Base-by-base conservation (phyloP, 2,113 vertebrate genomes). In the Limanda limanda region DNA sequence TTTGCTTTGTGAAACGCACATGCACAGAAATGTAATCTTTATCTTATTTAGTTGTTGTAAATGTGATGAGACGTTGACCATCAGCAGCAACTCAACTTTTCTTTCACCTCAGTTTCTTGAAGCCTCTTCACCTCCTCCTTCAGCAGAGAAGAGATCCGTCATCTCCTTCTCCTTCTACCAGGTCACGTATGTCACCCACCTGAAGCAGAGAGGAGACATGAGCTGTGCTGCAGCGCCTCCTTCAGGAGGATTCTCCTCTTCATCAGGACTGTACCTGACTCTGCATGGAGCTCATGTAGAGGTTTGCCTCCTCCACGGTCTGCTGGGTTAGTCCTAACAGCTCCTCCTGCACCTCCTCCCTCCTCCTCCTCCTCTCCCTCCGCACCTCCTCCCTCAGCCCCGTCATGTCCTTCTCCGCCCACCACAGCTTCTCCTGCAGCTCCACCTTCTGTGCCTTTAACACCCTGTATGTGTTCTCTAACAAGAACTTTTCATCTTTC, bases 61-160 rank as follows among this genome's bases (percentile, higher is more conserved):
- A 55, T 11, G 52, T 55, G 54, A 55, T 55, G 18, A 52, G 51
- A 42, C 12, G 12, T 42, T 20, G 5, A 18, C n/a, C 5, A 18
- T n/a, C 6, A 52, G 3, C 20, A 1, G 51, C 5, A n/a, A 10
- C 5, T n/a, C n/a, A 52, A 52, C 51, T 7, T n/a, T 54, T 21
- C 1, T n/a, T n/a, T 54, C 21, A 89, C 85, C 86, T 92, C 79
- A 2, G 57, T 18, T 18, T 91, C 86, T 40, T 69, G 88, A 37
- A 87, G 73, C 27, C 13, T 81, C 52, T 61, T 60, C 2, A 45
- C 59, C 76, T 89, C 79, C 68, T 91, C 62, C 0, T 81, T 58
- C 21, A 78, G 74, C 52, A 82, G 45, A 21, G 64, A 24, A 21
- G 73, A 12, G 12, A 42, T 13, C 40, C 3, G 40, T n/a, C 59